Evolutionary conservation across 1,140 invertebrate species (phyloP).

Genomic region (Homarus americanus): DNA sequence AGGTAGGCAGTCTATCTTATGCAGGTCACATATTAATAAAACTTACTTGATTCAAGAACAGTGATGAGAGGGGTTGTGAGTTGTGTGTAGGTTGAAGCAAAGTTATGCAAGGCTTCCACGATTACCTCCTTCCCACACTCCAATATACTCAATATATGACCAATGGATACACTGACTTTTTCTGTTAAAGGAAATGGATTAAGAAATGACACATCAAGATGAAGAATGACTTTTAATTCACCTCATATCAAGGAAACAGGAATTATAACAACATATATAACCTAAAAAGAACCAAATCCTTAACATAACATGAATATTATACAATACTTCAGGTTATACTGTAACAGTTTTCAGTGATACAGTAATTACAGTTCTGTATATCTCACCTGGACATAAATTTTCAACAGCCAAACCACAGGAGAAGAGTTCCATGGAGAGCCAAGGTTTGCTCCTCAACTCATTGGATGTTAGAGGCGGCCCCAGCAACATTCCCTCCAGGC

Average conservation of each 20-base stretch:
- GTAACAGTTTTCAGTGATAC: no score
- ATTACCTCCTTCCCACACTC: slow-evolving; percentile 54
- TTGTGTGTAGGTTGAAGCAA: slow-evolving; percentile 36
- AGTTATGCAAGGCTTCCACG: slow-evolving; percentile 46
- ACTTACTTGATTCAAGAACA: slow-evolving; percentile 52
- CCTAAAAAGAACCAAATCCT: background rate
- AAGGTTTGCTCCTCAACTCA: slow-evolving; percentile 79
- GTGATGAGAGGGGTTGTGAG: slow-evolving; percentile 55
- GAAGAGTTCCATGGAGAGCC: slow-evolving; percentile 81
- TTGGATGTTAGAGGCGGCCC: slow-evolving; percentile 79
- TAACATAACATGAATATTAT: no score
- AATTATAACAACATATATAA: background rate
- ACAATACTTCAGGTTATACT: no score
- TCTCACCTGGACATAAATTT: slow-evolving; percentile 47
- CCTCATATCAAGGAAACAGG: no score
- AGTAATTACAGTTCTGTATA: no score
- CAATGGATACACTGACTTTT: slow-evolving; percentile 45
- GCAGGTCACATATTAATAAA: no score
- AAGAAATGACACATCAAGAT: background rate
- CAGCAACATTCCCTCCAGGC: slow-evolving; percentile 82
- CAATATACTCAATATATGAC: slow-evolving; percentile 27
- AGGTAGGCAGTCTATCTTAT: no score
- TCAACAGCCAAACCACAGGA: slow-evolving; percentile 80
- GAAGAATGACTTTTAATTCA: no score
- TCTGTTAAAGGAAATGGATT: slow-evolving; percentile 19